phyloP scores from a whole-genome alignment of 2,888 invertebrate genomes.

The Drosophila rubida region DNA sequence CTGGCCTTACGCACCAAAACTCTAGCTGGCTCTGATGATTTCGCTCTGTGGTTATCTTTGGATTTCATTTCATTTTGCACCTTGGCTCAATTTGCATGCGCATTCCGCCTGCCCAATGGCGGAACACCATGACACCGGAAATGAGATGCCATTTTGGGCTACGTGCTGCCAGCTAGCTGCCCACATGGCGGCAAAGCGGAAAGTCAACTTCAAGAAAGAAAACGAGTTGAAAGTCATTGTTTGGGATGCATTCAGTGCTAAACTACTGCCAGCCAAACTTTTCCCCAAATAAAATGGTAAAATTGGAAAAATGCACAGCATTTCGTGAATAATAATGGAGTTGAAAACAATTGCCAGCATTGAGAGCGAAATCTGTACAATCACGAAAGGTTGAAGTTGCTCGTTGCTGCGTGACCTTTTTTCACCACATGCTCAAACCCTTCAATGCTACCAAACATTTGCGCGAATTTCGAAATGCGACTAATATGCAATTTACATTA shows the following conservation, averaged over 20 bases:
- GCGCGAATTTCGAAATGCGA: conserved; percentile 28
- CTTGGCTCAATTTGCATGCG: conserved; percentile 49
- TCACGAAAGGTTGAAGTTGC: conserved; percentile 36
- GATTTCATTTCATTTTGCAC: conserved; percentile 38
- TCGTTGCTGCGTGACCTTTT: conserved; percentile 43
- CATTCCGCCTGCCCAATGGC: conserved; percentile 31
- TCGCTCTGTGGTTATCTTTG: conserved; percentile 18
- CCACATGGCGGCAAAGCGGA: neutral
- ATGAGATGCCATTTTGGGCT: conserved; percentile 50
- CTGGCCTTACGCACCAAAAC: conserved; percentile 11
- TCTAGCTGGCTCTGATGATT: neutral
- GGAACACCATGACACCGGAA: conserved; percentile 34
- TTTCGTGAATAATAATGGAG: conserved; percentile 25
- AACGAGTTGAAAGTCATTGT: conserved; percentile 36
- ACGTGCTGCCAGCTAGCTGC: conserved; percentile 45
- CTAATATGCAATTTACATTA: conserved; percentile 62
- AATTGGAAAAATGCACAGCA: conserved; percentile 7
- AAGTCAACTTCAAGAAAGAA: conserved; percentile 5
- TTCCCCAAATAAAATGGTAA: conserved; percentile 4
- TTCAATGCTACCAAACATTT: neutral
- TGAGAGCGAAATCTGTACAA: conserved; percentile 26
- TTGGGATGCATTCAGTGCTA: conserved; percentile 19
- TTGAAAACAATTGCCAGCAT: conserved; percentile 24
- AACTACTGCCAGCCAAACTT: conserved; percentile 35
- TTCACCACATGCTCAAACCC: conserved; percentile 8